Percentiles rank a stretch among this genome's conserved stretches.
phyloP scores from a whole-genome alignment of 2,888 invertebrate species.

The Sinohyriopsis cumingii region DNA sequence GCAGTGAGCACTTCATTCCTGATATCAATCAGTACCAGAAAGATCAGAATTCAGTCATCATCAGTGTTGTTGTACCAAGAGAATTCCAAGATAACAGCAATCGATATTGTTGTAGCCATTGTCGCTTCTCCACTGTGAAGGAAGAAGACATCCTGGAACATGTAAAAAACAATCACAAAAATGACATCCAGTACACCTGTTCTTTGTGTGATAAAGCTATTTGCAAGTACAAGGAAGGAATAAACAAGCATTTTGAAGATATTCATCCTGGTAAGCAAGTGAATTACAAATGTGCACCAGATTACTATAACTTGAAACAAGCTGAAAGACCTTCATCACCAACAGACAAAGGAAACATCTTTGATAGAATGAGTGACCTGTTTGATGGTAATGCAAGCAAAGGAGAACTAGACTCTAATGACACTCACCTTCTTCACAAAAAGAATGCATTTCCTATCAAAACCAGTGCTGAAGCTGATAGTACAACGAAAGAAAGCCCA shows the following conservation, averaged over 20 bases:
- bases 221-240: conserved; percentile 37
- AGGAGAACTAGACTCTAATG: neutral
- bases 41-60: conserved; percentile 16
- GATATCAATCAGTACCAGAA: too few species aligned
- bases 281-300: conserved; percentile 46
- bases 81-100: conserved; percentile 14
- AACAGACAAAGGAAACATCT: conserved; percentile 43
- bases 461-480: conserved; percentile 54
- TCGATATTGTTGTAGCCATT: conserved; percentile 51
- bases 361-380: conserved; percentile 45
- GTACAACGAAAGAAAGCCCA: conserved; percentile 40
- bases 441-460: conserved; percentile 33
- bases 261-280: conserved; percentile 49
- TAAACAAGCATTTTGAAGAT: conserved; percentile 42
- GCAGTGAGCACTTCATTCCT: too few species aligned
- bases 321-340: conserved; percentile 16
- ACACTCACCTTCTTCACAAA: neutral
- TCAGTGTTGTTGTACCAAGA: conserved; percentile 21
- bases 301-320: conserved; percentile 44
- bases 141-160: conserved; percentile 45
- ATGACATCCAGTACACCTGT: conserved; percentile 50
- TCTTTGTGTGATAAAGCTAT: conserved; percentile 48
- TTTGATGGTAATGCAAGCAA: conserved; percentile 10
- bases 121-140: conserved; percentile 44
- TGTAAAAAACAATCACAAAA: conserved; percentile 37